Evolutionary conservation across 2,888 invertebrate species (phyloP).

Genomic region (Clitarchus hookeri): DNA sequence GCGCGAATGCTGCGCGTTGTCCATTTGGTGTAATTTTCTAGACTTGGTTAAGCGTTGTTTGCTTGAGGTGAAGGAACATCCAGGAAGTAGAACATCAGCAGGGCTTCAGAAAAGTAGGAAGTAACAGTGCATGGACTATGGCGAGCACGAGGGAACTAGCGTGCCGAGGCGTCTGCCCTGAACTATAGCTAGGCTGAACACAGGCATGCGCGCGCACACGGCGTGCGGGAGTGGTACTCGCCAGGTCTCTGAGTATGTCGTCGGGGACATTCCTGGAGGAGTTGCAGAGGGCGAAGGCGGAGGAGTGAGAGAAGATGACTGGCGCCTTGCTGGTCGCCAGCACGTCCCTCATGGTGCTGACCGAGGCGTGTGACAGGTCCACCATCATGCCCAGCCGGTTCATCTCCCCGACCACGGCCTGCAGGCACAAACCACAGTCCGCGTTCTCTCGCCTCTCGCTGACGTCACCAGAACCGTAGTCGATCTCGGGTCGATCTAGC

Average conservation of each 20-base stretch:
- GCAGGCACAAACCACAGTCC: slow-evolving; percentile 41
- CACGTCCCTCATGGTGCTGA: slow-evolving; percentile 62
- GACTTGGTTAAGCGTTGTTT: too few species aligned
- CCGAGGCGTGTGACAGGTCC: slow-evolving; percentile 62
- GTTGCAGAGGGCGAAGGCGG: slow-evolving; percentile 62
- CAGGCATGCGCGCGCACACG: too few species aligned
- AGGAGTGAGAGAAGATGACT: slow-evolving; percentile 65
- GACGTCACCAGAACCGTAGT: not conserved
- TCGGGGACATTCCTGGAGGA: slow-evolving; percentile 64
- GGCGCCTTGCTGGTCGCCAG: slow-evolving; percentile 59
- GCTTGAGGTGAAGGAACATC: too few species aligned
- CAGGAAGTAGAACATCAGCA: too few species aligned
- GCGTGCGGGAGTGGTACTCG: slow-evolving; percentile 52
- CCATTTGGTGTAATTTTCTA: too few species aligned
- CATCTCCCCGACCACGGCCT: slow-evolving; percentile 63
- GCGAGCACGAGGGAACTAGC: too few species aligned
- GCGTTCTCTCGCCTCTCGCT: not conserved
- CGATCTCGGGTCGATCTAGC: too few species aligned
- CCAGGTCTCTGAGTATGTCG: slow-evolving; percentile 59
- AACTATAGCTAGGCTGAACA: too few species aligned
- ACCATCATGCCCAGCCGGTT: slow-evolving; percentile 67
- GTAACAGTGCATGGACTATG: too few species aligned
- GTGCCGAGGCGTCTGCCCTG: too few species aligned
- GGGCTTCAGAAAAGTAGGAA: too few species aligned
- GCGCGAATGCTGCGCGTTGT: too few species aligned